A percentile compares a stretch with the other conserved stretches of the same genome.
Conservation (phyloP, 2,888 invertebrate genomes). For the Fragum fragum region DNA sequence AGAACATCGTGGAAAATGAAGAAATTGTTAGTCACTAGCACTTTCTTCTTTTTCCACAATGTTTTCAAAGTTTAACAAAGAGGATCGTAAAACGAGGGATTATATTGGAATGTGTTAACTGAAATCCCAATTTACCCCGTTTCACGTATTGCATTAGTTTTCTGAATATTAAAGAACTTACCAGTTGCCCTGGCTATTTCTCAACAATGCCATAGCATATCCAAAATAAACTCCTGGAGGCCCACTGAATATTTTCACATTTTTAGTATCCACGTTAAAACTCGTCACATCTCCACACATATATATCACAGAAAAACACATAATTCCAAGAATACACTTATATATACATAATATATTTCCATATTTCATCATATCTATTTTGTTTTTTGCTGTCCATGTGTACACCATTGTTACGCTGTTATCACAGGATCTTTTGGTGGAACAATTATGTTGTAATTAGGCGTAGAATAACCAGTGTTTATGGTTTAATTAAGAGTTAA, state of each 20-base stretch:
- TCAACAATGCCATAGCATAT: slow-evolving; percentile 76
- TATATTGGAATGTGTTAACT: too few species aligned
- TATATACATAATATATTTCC: not conserved
- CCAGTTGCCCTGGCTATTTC: slow-evolving; percentile 65
- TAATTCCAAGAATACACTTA: not conserved
- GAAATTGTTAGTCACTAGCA: too few species aligned
- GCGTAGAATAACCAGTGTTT: not conserved
- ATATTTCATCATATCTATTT: slow-evolving; percentile 34
- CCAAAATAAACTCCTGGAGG: slow-evolving; percentile 77
- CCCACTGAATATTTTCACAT: slow-evolving; percentile 74
- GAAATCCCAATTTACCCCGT: too few species aligned
- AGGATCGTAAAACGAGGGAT: too few species aligned
- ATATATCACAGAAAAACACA: slow-evolving; percentile 10
- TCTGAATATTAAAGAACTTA: slow-evolving; percentile 64
- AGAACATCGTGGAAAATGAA: too few species aligned
- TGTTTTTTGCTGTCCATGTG: not conserved
- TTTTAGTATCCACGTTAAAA: slow-evolving; percentile 75
- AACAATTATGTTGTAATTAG: not conserved
- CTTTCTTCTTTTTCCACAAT: too few species aligned
- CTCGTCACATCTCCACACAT: slow-evolving; percentile 15
- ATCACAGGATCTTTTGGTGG: not conserved
- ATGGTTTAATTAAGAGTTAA: slow-evolving; percentile 12
- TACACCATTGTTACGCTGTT: not conserved
- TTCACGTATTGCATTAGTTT: too few species aligned
- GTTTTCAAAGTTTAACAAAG: too few species aligned